Conservation (phyloP, 2,797 vertebrate genomes). For the Momotus momota region DNA sequence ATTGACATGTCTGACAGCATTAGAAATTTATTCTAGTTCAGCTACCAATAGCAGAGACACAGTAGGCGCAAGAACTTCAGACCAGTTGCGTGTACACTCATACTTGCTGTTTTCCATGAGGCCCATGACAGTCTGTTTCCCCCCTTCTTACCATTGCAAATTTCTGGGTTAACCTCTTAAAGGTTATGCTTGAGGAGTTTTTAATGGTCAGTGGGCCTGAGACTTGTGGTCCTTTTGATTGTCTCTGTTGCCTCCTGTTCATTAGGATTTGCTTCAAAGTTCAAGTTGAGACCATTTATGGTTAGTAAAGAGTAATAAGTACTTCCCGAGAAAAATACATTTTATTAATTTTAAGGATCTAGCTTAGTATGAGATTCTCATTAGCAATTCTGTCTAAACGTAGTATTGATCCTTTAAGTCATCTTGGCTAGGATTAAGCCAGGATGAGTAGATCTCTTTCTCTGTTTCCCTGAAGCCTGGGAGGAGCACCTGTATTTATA, state of each 20-base stretch:
- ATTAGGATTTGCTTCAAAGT: too few relatives aligned
- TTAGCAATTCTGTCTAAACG: neutral
- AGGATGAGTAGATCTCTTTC: neutral
- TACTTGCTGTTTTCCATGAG: too few relatives aligned
- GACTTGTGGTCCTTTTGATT: too few relatives aligned
- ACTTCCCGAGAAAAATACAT: neutral
- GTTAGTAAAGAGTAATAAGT: neutral
- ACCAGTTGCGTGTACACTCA: too few relatives aligned
- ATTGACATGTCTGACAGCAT: neutral
- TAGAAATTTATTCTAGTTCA: neutral
- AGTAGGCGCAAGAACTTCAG: too few relatives aligned
- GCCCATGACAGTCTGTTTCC: too few relatives aligned
- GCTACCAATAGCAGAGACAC: neutral
- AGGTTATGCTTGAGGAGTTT: too few relatives aligned
- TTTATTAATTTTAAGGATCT: neutral
- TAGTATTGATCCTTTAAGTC: neutral
- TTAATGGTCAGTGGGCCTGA: too few relatives aligned
- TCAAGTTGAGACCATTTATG: too few relatives aligned
- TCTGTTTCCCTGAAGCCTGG: neutral
- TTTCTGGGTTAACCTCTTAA: too few relatives aligned
- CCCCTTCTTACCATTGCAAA: too few relatives aligned
- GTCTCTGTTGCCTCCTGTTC: too few relatives aligned
- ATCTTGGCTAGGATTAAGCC: neutral
- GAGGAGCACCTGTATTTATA: neutral
- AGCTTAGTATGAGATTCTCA: neutral